phyloP scores from a whole-genome alignment of 2,888 invertebrate species.

The Apotomis turbidana region DNA sequence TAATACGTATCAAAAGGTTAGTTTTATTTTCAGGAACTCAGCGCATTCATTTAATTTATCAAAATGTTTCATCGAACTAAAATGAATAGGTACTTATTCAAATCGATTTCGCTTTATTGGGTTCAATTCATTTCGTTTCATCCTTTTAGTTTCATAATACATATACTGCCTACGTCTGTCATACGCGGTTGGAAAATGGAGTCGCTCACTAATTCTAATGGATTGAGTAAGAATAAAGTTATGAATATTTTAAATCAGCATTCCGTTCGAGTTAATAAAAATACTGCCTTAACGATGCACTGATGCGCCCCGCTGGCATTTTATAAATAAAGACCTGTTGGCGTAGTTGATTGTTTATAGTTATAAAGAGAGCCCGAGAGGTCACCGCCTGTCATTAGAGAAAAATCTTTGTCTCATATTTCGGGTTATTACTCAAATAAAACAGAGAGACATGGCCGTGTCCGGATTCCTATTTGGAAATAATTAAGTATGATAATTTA shows the following conservation, averaged over 20 bases:
- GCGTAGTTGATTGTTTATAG: slow-evolving; percentile 54
- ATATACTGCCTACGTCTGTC: slow-evolving; percentile 44
- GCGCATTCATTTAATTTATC: slow-evolving; percentile 2
- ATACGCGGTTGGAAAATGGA: slow-evolving; percentile 42
- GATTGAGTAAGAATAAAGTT: slow-evolving; percentile 70
- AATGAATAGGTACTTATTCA: neutral
- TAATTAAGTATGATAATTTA: neutral
- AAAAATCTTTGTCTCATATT: slow-evolving; percentile 24
- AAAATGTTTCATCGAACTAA: slow-evolving; percentile 18
- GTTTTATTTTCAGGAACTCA: neutral
- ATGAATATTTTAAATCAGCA: slow-evolving; percentile 76
- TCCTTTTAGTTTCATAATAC: slow-evolving; percentile 31
- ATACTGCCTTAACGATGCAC: slow-evolving; percentile 75
- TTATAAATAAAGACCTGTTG: slow-evolving; percentile 78
- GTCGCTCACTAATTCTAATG: slow-evolving; percentile 60
- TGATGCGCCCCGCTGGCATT: slow-evolving; percentile 72
- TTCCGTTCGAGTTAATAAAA: slow-evolving; percentile 71
- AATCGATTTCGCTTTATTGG: slow-evolving; percentile 15
- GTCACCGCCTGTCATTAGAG: slow-evolving; percentile 31
- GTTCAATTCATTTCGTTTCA: slow-evolving; percentile 9
- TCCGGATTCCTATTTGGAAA: neutral
- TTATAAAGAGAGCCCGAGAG: slow-evolving; percentile 16
- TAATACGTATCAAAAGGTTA: no score
- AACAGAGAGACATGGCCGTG: neutral
- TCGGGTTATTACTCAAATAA: slow-evolving; percentile 3